phyloP scores from a whole-genome alignment of 2,888 invertebrate species.

The Plebejus argus region DNA sequence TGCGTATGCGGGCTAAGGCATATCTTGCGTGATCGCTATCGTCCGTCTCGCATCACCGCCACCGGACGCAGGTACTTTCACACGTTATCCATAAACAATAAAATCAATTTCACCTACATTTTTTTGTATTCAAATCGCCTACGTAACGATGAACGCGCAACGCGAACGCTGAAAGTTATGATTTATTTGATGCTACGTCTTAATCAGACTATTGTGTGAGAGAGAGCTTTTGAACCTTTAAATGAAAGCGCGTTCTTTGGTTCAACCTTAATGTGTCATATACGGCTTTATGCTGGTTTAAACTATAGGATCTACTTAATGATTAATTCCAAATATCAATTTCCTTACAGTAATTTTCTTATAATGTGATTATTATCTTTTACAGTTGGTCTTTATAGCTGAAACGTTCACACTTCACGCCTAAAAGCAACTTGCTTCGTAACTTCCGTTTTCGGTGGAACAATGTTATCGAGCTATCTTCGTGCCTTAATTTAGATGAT shows the following conservation, averaged over 20 bases:
- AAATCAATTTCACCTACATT: conserved; percentile 64
- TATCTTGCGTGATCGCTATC: conserved; percentile 54
- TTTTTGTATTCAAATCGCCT: conserved; percentile 44
- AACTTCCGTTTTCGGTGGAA: conserved; percentile 27
- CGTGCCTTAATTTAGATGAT: conserved; percentile 9
- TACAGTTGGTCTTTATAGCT: background rate
- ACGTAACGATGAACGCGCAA: conserved; percentile 24
- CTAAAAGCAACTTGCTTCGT: background rate
- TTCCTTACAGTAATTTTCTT: too few relatives aligned
- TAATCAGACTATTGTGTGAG: background rate
- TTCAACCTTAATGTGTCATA: background rate
- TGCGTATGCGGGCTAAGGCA: conserved; percentile 36
- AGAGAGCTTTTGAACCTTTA: conserved; percentile 8
- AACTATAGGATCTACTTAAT: background rate
- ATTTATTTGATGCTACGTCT: conserved; percentile 16
- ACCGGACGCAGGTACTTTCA: conserved; percentile 64
- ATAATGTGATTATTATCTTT: background rate
- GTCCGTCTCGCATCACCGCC: conserved; percentile 60
- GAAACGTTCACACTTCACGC: background rate
- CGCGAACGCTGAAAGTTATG: conserved; percentile 11
- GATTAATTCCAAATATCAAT: background rate
- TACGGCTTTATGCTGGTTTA: background rate
- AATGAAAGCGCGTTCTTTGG: background rate
- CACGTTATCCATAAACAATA: conserved; percentile 56
- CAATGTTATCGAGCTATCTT: conserved; percentile 22